These are phyloP conservation scores for Chaitophorus viminalis DNA, from an alignment of 2,888 invertebrate species.

Conservation along the genomic window DNA sequence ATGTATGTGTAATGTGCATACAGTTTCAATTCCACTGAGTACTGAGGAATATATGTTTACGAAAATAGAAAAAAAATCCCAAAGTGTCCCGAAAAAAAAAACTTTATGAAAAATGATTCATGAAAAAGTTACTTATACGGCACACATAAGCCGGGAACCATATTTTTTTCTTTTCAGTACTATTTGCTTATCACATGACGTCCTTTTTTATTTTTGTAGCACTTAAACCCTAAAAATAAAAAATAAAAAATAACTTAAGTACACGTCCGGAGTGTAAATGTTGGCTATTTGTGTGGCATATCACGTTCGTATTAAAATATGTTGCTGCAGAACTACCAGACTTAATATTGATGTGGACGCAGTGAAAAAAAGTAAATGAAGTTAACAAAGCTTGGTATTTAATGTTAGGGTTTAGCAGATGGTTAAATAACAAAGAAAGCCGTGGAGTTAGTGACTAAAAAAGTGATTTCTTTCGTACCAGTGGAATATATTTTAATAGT, in stretches of 20 bases:
- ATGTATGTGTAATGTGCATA: too few species aligned
- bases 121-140: constrained; percentile 51
- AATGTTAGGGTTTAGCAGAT: constrained; percentile 46
- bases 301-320: constrained; percentile 62
- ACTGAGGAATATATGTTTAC: constrained; percentile 42
- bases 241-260: constrained; percentile 40
- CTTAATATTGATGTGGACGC: constrained; percentile 56
- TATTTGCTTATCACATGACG: constrained; percentile 55
- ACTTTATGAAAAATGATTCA: constrained; percentile 58
- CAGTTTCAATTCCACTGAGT: constrained; percentile 34
- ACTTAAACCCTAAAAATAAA: constrained; percentile 56
- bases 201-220: constrained; percentile 55
- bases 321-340: constrained; percentile 50
- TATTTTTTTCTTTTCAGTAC: constrained; percentile 50
- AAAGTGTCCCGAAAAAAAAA: constrained; percentile 42
- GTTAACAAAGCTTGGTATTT: constrained; percentile 56
- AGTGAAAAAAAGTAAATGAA: constrained; percentile 51
- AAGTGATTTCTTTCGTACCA: constrained; percentile 32
- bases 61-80: constrained; percentile 24
- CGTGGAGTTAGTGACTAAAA: constrained; percentile 23
- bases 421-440: constrained; percentile 37
- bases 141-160: constrained; percentile 40
- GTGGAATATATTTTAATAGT: constrained; percentile 36
- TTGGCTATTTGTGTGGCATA: constrained; percentile 60
- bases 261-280: constrained; percentile 60